Evolutionary conservation across 2,888 invertebrate genomes (phyloP), one percentile per base, ranked within the genome.

Genomic region (Scaptomyza tumidula): DNA sequence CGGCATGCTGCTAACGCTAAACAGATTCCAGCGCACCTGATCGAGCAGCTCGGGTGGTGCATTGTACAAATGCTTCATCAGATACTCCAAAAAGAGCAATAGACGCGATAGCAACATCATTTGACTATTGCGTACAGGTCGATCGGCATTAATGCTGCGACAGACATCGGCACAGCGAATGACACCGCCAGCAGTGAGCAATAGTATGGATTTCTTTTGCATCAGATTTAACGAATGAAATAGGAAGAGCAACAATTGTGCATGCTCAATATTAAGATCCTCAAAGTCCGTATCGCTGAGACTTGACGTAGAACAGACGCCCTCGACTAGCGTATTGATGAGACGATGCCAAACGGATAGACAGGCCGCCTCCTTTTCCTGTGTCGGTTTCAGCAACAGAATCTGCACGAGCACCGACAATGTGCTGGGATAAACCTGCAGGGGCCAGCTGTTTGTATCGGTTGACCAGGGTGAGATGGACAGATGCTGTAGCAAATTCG

Each of bases 201-300:
- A 93, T 39, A 99, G 93, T 1, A 99, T 97, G 2, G 97, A 96
- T 92, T 99, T 99, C 93, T 98, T 99, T 92, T 98, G 98, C 97
- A 98, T 98, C 70, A 99, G 93, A 85, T 98, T 98, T 66, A 99
- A 93, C 0, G 98, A 97, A 92, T 99, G 98, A 92, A 99, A 99
- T 11, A 99, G 93, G 91, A 98, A 98, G 9, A 99, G 94, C 71
- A 99, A 92, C 39, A 99, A 93, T 91, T 99, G 98, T 0, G 98
- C 96, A 92, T 99, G 98, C 91, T 99, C 99, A 53, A 98, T 97
- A 91, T 98, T 99, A 67, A 99, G 93, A 93, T 98, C 98, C 94
- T 92, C 92, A 66, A 90, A 91, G 61, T 92, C 92, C 2, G 86
- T 60, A 57, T 92, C 91, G 43, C 89, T 85, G 63, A 80, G 74